phyloP scores from a whole-genome alignment of 1,140 invertebrate species.

The Heliconius hermathena region DNA sequence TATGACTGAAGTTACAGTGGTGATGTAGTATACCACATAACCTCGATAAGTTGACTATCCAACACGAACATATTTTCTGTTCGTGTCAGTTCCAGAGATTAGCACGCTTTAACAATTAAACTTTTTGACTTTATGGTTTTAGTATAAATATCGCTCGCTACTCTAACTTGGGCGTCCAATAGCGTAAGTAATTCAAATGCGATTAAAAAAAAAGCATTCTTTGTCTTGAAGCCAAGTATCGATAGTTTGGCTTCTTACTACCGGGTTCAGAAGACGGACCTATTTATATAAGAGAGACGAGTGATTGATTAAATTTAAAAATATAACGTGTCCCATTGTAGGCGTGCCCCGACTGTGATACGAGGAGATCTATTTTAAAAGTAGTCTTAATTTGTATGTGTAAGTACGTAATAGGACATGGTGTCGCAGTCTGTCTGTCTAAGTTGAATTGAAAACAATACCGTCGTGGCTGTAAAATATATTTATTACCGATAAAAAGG shows the following conservation, averaged over 20 bases:
- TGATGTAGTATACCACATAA: too few relatives aligned
- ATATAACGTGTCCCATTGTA: slow-evolving; percentile 13
- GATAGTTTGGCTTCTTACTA: slow-evolving; percentile 25
- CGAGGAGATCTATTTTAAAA: background rate
- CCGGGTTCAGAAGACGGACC: slow-evolving; percentile 32
- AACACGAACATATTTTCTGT: too few relatives aligned
- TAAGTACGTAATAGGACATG: background rate
- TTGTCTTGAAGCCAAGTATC: slow-evolving; percentile 39
- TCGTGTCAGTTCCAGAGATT: too few relatives aligned
- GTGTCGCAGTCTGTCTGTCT: too few relatives aligned
- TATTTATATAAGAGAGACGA: slow-evolving; percentile 18
- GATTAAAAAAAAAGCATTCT: slow-evolving; percentile 28
- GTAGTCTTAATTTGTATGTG: background rate
- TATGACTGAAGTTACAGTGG: too few relatives aligned
- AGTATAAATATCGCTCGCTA: background rate
- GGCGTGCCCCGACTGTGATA: background rate
- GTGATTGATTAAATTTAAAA: slow-evolving; percentile 21
- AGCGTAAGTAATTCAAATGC: slow-evolving; percentile 16
- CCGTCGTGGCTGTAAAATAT: too few relatives aligned
- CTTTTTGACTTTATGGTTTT: too few relatives aligned
- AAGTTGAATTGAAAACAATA: too few relatives aligned
- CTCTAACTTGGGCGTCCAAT: background rate
- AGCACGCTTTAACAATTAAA: too few relatives aligned
- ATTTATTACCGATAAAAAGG: too few relatives aligned
- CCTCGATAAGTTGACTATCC: too few relatives aligned